Percentiles rank a stretch among this genome's conserved stretches.
Conservation (phyloP, 2,888 invertebrate species). For the Trichogramma evanescens region DNA sequence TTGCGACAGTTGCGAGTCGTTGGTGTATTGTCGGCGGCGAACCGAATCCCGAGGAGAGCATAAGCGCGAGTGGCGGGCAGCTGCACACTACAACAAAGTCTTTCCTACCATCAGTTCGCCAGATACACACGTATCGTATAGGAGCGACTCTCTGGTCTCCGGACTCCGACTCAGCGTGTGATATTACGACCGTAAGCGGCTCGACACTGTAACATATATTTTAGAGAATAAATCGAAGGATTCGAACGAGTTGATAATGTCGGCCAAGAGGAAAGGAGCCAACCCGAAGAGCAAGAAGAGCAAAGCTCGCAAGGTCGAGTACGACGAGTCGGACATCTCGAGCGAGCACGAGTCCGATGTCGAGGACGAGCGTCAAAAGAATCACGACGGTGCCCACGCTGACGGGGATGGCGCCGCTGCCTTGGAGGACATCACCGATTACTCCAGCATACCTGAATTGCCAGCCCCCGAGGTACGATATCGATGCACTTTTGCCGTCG, state of each 20-base stretch:
- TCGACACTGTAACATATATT: too few relatives aligned
- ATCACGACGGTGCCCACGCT: conserved; percentile 32
- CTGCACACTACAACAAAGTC: too few relatives aligned
- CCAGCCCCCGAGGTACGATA: conserved; percentile 41
- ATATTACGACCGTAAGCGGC: too few relatives aligned
- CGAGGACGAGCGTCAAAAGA: conserved; percentile 35
- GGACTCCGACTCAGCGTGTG: too few relatives aligned
- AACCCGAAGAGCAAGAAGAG: conserved; percentile 35
- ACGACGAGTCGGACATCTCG: conserved; percentile 45
- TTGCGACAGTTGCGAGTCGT: too few relatives aligned
- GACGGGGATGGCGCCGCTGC: conserved; percentile 38
- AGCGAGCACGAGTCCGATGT: conserved; percentile 43
- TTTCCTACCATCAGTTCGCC: too few relatives aligned
- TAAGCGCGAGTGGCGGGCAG: too few relatives aligned
- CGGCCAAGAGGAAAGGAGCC: conserved; percentile 38
- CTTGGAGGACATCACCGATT: conserved; percentile 40
- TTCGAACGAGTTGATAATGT: conserved; percentile 26
- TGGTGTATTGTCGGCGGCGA: too few relatives aligned
- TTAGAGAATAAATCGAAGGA: too few relatives aligned
- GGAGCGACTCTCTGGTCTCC: too few relatives aligned
- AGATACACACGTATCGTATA: too few relatives aligned
- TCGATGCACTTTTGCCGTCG: not conserved
- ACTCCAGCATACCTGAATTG: conserved; percentile 40
- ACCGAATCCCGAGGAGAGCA: too few relatives aligned
- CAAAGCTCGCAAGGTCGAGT: conserved; percentile 41